Evolutionary conservation across 92 coral and sea anemone genomes (phyloP), one percentile per base, ranked within the genome.

Genomic region (Phenganax marumi): DNA sequence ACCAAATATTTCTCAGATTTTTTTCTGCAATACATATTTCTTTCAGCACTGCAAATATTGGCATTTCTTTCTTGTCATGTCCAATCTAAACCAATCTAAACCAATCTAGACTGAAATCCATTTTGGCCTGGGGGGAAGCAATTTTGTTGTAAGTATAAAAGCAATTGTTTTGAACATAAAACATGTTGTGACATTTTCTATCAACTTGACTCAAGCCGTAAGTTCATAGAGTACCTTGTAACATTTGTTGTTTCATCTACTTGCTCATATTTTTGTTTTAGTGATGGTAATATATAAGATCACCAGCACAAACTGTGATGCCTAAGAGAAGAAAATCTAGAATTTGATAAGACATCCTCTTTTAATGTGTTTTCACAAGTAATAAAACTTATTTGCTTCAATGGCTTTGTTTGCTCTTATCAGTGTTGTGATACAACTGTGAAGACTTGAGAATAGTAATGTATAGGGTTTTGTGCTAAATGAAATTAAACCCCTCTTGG

Each of bases 61-160:
- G 89, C 52, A 74, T 73, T 71, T 80, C 90, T 64, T 77, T 73
- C n/a, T 81, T n/a, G n/a, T n/a, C 72, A 76, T 89, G 23, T 68
- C 65, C 88, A 60, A 84, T 84, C 61, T 82, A 84, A 64, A 90
- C 68, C 22, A n/a, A n/a, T n/a, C n/a, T n/a, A n/a, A n/a, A n/a
- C n/a, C n/a, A n/a, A n/a, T n/a, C n/a, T 57, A 75, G 50, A 89
- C 70, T 46, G 88, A 76, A 13, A 86, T 63, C 92, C 90, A 87
- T 74, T 73, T 89, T 17, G 70, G 46, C 81, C 92, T 87, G 61
- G 52, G 84, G n/a, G 43, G 43, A 79, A 18, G 24, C 60, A n/a
- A 26, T 18, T 13, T 63, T 18, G 11, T 11, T 6, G 1, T 12
- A 18, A 18, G 26, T 11, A 12, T n/a, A n/a, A n/a, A n/a, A n/a